Evolutionary conservation across 1,140 invertebrate genomes (phyloP).

Genomic region (Dendroctonus ponderosae): DNA sequence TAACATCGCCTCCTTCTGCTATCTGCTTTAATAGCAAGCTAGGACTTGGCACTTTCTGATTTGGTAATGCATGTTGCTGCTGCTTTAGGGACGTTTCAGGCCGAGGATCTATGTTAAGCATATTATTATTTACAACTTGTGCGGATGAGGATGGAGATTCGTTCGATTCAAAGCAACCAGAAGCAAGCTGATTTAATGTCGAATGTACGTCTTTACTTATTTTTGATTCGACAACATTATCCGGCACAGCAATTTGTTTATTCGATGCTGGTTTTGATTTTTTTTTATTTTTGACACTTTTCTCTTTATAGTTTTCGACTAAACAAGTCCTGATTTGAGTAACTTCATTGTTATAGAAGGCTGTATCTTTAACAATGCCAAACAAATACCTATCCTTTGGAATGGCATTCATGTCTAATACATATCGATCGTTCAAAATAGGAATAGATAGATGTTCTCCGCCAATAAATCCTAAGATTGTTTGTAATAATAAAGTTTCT

Average conservation of each 20-base stretch:
- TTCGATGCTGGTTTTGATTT: background rate
- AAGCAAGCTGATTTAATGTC: conserved; percentile 13
- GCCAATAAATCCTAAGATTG: conserved; percentile 55
- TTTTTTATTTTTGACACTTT: conserved; percentile 5
- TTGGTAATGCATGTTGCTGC: background rate
- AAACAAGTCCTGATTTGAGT: conserved; percentile 5
- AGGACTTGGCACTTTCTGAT: background rate
- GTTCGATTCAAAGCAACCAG: conserved; percentile 19
- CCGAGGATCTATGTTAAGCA: too few relatives aligned
- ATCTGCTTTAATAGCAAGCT: background rate
- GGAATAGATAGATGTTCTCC: conserved; percentile 55
- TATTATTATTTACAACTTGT: conserved; percentile 1
- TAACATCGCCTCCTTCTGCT: conserved; percentile 5
- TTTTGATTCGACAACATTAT: conserved; percentile 20
- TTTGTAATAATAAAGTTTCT: conserved; percentile 59
- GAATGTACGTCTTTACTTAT: conserved; percentile 6
- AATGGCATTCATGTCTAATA: conserved; percentile 8
- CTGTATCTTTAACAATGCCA: conserved; percentile 7
- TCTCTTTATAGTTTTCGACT: conserved; percentile 2
- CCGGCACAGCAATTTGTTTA: too few relatives aligned
- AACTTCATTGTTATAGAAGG: conserved; percentile 6
- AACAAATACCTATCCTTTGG: conserved; percentile 11
- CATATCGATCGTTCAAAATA: conserved; percentile 31
- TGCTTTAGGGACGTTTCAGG: too few relatives aligned
- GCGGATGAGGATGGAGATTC: background rate